Conservation (phyloP, 2,888 invertebrate species). For the Tenthredo scrophulariae region DNA sequence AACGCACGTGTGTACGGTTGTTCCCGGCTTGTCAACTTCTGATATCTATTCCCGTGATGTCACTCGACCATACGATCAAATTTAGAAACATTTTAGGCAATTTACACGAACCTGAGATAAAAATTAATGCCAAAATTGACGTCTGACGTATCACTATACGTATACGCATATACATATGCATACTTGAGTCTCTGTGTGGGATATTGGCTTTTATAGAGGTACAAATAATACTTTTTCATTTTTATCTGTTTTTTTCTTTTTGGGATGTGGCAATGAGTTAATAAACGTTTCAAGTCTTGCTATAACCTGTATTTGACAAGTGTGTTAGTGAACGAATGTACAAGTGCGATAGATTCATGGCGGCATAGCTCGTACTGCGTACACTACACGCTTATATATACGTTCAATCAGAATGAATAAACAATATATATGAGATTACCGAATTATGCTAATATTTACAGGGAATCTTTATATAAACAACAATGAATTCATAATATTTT, state of each 20-base stretch:
- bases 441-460: slow-evolving; percentile 67
- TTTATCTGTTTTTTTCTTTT: slow-evolving; percentile 52
- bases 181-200: not conserved
- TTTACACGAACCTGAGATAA: slow-evolving; percentile 26
- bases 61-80: slow-evolving; percentile 55
- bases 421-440: slow-evolving; percentile 60
- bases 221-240: not conserved
- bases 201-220: not conserved
- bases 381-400: slow-evolving; percentile 53
- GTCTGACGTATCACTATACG: not conserved
- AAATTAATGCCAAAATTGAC: not conserved
- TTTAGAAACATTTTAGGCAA: slow-evolving; percentile 32
- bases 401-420: slow-evolving; percentile 64
- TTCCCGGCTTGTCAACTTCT: slow-evolving; percentile 53
- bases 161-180: not conserved
- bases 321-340: slow-evolving; percentile 70
- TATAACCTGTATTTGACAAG: slow-evolving; percentile 72
- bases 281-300: slow-evolving; percentile 59
- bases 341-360: slow-evolving; percentile 69
- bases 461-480: slow-evolving; percentile 63
- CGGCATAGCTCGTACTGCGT: slow-evolving; percentile 59
- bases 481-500: slow-evolving; percentile 64
- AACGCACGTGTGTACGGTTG: slow-evolving; percentile 50
- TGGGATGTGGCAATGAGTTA: slow-evolving; percentile 48
- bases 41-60: slow-evolving; percentile 51